Base-by-base conservation (phyloP, 1,140 invertebrate genomes). In the Oncopeltus fasciatus region DNA sequence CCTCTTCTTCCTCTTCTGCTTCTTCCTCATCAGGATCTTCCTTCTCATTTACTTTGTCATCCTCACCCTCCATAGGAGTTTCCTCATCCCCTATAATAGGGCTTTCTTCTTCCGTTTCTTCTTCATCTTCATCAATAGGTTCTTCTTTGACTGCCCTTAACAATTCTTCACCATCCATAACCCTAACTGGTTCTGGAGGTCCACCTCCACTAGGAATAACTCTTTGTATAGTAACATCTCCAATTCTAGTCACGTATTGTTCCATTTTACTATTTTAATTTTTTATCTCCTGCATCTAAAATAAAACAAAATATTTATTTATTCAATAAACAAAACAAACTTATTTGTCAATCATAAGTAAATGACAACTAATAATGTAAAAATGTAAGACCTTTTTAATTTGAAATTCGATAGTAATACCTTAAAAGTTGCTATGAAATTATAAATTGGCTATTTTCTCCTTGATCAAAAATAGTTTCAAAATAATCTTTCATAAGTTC, bases 151-250 rank as follows among this genome's bases (percentile, higher is more conserved):
- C 31, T 11, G 59, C 57, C 33, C 62, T 28, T 9, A 63, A 26
- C 3, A 63, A 28, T 9, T 63, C 57, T 24, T 49, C 56, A 21
- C 43, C 46, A 24, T 63, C 57, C 62, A 59, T 58, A 31, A 59
- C 72, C 70, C 44, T 73, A 72, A 59, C 75, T 73, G 58, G 69
- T 70, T 1, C 63, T 28, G 0, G 68, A 67, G 16, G 33, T 4
- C 68, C 69, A 64, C 60, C 66, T 67, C 64, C 56, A 65, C 69
- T 59, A 63, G 66, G 57, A 69, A 70, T 28, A 57, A 77, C 75
- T 28, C 74, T 70, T 66, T 79, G 75, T 61, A 78, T 76, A n/a
- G 75, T 78, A 63, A 78, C 76, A 70, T 78, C 76, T 62, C 75
- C 77, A 64, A 77, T 76, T 59, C 75, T 71, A 31, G 75, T 74